Conservation (phyloP, 1,140 invertebrate genomes). For the Trichonephila clavata region DNA sequence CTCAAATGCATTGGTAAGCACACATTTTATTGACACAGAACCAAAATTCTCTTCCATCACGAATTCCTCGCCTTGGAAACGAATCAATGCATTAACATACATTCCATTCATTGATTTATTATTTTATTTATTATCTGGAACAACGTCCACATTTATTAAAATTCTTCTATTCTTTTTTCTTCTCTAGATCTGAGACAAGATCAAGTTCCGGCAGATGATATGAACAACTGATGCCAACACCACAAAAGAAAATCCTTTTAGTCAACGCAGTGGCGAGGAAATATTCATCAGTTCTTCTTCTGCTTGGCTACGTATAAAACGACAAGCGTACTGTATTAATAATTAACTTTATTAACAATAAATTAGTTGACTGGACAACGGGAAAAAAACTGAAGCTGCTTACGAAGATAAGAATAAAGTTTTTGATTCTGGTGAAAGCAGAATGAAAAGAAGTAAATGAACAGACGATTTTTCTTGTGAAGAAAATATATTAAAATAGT, state of each 20-base stretch:
- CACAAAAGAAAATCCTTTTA: conserved; percentile 21
- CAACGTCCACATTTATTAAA: not conserved
- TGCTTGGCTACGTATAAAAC: not conserved
- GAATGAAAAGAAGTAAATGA: not conserved
- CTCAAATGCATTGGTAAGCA: not conserved
- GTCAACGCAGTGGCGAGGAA: not conserved
- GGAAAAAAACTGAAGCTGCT: not conserved
- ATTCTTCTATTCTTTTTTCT: not conserved
- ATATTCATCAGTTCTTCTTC: conserved; percentile 5
- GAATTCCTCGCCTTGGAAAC: not conserved
- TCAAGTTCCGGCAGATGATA: conserved; percentile 2
- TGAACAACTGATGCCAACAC: conserved; percentile 17
- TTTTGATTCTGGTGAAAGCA: not conserved
- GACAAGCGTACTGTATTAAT: not conserved
- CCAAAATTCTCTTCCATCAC: not conserved
- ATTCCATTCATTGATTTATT: not conserved
- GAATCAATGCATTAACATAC: conserved; percentile 1
- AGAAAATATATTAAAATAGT: not conserved
- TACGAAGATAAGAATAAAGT: conserved; percentile 10
- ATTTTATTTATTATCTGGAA: conserved; percentile 19
- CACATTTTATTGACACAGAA: conserved; percentile 8
- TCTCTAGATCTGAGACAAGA: not conserved
- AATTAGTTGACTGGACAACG: not conserved
- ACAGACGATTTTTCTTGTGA: not conserved
- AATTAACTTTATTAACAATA: conserved; percentile 42